These are phyloP conservation scores for Furnarius figulus DNA, from an alignment of 2,113 vertebrate species.

Conservation along the genomic window DNA sequence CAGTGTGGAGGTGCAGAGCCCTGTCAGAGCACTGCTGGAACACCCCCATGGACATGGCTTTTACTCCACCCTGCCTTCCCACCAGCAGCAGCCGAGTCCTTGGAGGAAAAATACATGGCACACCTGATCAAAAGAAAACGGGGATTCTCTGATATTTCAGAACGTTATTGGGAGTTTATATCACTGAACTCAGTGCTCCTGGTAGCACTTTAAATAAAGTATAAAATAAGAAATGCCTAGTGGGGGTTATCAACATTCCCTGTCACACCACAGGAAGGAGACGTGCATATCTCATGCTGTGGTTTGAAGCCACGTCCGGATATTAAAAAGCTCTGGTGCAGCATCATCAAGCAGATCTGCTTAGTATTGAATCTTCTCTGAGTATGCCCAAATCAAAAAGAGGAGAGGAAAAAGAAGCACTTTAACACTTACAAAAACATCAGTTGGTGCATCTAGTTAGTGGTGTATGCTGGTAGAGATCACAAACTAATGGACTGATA, in stretches of 20 bases:
- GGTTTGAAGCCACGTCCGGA: neutral
- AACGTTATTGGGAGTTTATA: neutral
- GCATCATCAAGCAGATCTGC: neutral
- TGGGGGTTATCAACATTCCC: neutral
- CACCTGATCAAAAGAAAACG: neutral
- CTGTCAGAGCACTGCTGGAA: neutral
- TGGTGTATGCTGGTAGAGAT: neutral
- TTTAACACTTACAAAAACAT: neutral
- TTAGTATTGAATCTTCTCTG: neutral
- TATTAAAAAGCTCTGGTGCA: neutral
- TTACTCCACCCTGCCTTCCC: neutral
- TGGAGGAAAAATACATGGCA: neutral
- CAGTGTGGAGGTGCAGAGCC: neutral
- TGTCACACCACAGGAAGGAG: neutral
- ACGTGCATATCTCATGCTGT: rapidly evolving
- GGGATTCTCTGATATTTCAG: neutral
- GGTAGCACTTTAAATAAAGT: neutral
- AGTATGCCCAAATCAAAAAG: neutral
- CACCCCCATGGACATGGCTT: rapidly evolving
- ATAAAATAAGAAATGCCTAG: neutral
- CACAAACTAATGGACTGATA: neutral
- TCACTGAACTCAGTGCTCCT: neutral
- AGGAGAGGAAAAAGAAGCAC: neutral
- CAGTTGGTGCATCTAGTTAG: neutral
- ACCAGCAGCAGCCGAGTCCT: neutral